Percentiles rank a stretch among this genome's conserved stretches.
Conservation (phyloP, 2,113 vertebrate genomes). For the Seriola aureovittata region DNA sequence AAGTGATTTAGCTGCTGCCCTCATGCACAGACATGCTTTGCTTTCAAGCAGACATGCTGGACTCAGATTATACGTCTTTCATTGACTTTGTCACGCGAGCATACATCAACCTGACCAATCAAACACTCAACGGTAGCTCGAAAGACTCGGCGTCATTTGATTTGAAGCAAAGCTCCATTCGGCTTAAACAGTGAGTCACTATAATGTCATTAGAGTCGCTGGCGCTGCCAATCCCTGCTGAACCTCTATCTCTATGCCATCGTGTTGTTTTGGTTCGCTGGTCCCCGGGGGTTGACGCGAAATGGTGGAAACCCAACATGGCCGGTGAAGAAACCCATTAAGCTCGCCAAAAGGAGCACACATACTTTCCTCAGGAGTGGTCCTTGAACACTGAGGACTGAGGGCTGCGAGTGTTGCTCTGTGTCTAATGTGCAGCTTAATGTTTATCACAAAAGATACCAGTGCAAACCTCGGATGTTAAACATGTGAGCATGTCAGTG, state of each 20-base stretch:
- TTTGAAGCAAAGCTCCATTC: background rate
- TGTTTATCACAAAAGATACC: background rate
- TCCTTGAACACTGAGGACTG: no score
- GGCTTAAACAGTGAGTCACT: background rate
- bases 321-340: background rate
- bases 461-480: background rate
- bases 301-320: background rate
- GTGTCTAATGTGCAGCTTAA: background rate
- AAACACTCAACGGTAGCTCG: background rate
- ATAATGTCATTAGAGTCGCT: background rate
- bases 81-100: constrained; percentile 52
- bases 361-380: background rate
- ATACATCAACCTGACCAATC: constrained; percentile 21
- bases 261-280: background rate
- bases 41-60: constrained; percentile 46
- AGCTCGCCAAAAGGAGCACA: background rate
- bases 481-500: background rate
- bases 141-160: background rate
- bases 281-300: background rate
- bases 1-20: constrained; percentile 78
- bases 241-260: background rate
- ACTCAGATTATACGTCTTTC: constrained; percentile 44
- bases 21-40: constrained; percentile 41
- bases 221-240: background rate
- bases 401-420: background rate